Base-by-base conservation (phyloP, 2,888 invertebrate species). In the Craniophora ligustri region DNA sequence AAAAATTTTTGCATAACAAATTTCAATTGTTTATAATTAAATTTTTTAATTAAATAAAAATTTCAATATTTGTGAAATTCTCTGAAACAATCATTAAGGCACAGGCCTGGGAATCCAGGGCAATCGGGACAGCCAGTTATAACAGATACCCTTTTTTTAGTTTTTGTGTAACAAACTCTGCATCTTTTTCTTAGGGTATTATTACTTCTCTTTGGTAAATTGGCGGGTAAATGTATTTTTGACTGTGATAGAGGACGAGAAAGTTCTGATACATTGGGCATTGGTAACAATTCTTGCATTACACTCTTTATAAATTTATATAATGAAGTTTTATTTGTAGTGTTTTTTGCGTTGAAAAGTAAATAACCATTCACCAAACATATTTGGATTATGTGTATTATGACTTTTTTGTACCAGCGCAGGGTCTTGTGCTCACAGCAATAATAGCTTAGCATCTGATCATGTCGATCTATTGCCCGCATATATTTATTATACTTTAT, bases 21-120 rank as follows among this genome's bases (percentile, higher is more conserved):
- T 49, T 39, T 44, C 21, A 53, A 34, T 39, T 49, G 30, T 58
- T 58, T 56, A 50, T 34, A 61, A 50, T 44, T 50, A 44, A 44
- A 44, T n/a, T n/a, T n/a, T n/a, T 53, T 46, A 46, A 53, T 46
- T 40, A 53, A 54, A 35, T 35, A 32, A 53, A 39, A 51, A 51
- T 42, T 49, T 44, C 44, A 53, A 53, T 58, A 58, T 53, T 54
- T 54, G 47, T 54, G 58, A 45, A 44, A 54, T 47, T 59, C 48
- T 35, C 54, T 44, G 45, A 59, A 59, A 53, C 58, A 59, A 26
- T 40, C 26, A 42, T 42, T 49, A 31, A 59, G 54, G 45, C 59
- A 59, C 36, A 59, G 48, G 35, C 59, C 59, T 59, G 59, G 59
- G 55, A 54, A 48, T 48, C 54, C 48, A 31, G 54, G 59, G 49